Base-by-base conservation (phyloP, 2,888 invertebrate species). In the Boloria selene region DNA sequence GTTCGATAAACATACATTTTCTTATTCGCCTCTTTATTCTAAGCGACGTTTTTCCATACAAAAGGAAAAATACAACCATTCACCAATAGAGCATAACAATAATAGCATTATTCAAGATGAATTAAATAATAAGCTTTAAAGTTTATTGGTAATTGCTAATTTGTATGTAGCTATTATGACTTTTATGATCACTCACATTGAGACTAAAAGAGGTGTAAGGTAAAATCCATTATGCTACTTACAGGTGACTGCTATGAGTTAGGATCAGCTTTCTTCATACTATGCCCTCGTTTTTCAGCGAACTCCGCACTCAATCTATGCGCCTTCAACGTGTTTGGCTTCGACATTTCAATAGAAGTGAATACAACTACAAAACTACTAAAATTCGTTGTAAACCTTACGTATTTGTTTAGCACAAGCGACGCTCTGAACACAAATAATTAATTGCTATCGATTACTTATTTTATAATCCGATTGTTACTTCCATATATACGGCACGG, bases 241-340 rank as follows among this genome's bases (percentile, higher is more conserved):
- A 92, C 92, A 79, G 91, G 85, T 88, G 88, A 84, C 84, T 92
- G 92, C 92, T 92, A 92, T 90, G 89, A 84, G 68, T 84, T 90
- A 61, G 91, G 87, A 74, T 90, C 89, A 63, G 83, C 74, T 79
- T 90, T 91, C 84, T 87, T 91, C 80, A 90, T 72, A 65, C 86
- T 75, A 73, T 85, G 87, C 42, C 79, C 82, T 72, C 90, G 84
- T 81, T 90, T 90, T 76, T 91, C 91, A 18, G 91, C 91, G 64
- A 90, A 90, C 76, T 92, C 92, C 3, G 91, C 91, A 81, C 92
- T 92, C 76, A 92, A 83, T 81, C 90, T 87, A 72, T 92, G 92
- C 26, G 91, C 92, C 79, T 91, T 92, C 80, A 92, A 74, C 52
- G 90, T 91, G 62, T 86, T 90, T 4, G 90, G 90, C 75, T 92